Base-by-base conservation (phyloP, 92 coral and sea anemone genomes). In the Epizoanthus illoricatus region DNA sequence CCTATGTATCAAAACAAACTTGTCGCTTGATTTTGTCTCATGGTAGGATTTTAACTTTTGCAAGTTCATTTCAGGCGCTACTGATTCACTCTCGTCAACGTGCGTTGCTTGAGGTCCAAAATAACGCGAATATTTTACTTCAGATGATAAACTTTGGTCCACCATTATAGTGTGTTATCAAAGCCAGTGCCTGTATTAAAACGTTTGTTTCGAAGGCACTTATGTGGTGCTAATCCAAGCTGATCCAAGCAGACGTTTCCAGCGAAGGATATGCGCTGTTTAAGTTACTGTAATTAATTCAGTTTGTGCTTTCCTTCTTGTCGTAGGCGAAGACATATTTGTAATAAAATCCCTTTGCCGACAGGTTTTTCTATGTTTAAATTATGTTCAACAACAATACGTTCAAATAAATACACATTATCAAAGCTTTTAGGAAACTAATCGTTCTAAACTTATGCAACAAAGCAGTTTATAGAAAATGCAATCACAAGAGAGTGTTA, bases 21-120 rank as follows among this genome's bases (percentile, higher is more conserved):
- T 56, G 61, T 36, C 28, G 4, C 24, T 74, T 23, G 65, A 7
- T 18, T 28, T 74, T 2, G 19, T 57, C 66, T 20, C 18, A 16
- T 56, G 66, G 15, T 33, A 55, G 24, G 42, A 55, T n/a, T 23
- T 54, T 56, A 43, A 5, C 36, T 61, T 55, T 11, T 74, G 36
- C 20, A 20, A 56, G 28, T 23, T 55, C 16, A 21, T 23, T 74
- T 21, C 66, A 33, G 15, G 7, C 12, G 66, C 42, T 56, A 13
- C 80, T 5, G 43, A 74, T 36, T 74, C 80, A 23, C 42, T 57
- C 2, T 57, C 66, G 47, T 39, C 20, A 21, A 74, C 39, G 18
- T 56, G 47, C 28, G 80, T 28, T 18, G 80, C 80, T 19, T 74
- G 57, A 3, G 80, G 80, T 57, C 80, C 80, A 36, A 74, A 74